phyloP scores from a whole-genome alignment of 2,888 invertebrate genomes.

The Leptura quadrifasciata region DNA sequence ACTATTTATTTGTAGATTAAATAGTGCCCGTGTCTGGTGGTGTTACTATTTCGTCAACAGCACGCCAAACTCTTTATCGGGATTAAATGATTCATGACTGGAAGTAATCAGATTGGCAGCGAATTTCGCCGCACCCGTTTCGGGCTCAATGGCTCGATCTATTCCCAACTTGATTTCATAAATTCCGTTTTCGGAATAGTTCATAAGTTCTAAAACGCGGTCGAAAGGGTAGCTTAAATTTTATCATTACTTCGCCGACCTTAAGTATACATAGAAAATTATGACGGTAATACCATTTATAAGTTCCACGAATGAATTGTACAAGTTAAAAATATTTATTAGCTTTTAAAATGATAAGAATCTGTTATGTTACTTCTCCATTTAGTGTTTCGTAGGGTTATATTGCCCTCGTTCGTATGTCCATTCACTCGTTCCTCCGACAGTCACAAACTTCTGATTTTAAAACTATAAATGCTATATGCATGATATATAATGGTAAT shows the following conservation, averaged over 20 bases:
- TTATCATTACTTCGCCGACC: background rate
- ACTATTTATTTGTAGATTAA: slow-evolving; percentile 41
- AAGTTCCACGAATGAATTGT: too few relatives aligned
- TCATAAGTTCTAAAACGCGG: slow-evolving; percentile 8
- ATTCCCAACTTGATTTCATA: slow-evolving; percentile 31
- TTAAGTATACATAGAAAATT: background rate
- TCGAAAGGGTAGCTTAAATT: background rate
- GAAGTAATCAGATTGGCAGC: slow-evolving; percentile 49
- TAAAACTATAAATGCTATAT: too few relatives aligned
- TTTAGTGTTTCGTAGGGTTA: too few relatives aligned
- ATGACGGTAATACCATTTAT: background rate
- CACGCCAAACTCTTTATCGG: slow-evolving; percentile 49
- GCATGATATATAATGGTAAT: too few relatives aligned
- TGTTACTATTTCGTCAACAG: slow-evolving; percentile 48
- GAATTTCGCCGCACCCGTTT: slow-evolving; percentile 36
- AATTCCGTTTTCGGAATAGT: slow-evolving; percentile 26
- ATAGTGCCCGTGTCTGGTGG: slow-evolving; percentile 42
- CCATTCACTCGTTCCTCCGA: too few relatives aligned
- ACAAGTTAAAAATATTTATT: too few relatives aligned
- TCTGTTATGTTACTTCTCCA: too few relatives aligned
- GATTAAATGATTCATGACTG: slow-evolving; percentile 49
- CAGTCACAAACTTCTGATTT: too few relatives aligned
- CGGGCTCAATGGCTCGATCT: slow-evolving; percentile 19
- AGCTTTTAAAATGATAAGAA: too few relatives aligned
- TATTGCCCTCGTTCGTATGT: too few relatives aligned